A percentile compares a stretch with the other conserved stretches of the same genome.
These are phyloP conservation scores for Actinia equina DNA, from an alignment of 64 coral and sea anemone genomes.

Conservation along the genomic window DNA sequence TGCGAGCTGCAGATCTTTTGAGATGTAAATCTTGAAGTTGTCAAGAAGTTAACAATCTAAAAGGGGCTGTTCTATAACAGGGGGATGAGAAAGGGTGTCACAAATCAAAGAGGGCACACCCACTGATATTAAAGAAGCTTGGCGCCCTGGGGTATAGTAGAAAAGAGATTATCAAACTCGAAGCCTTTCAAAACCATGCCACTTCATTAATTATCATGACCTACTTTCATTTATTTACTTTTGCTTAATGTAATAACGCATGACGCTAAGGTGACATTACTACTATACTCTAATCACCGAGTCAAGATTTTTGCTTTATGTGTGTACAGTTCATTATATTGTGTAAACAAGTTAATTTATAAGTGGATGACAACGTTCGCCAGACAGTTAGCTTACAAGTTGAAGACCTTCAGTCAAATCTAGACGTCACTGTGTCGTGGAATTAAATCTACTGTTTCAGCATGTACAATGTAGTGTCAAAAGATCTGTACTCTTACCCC, in stretches of 20 bases:
- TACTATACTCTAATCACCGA: background rate
- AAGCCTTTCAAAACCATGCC: background rate
- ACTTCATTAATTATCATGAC: constrained; percentile 4
- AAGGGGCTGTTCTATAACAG: background rate
- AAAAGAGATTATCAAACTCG: background rate
- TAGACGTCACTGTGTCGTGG: background rate
- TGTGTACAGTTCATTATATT: background rate
- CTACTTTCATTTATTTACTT: background rate
- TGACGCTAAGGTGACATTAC: background rate
- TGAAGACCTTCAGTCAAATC: background rate
- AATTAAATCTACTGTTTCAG: background rate
- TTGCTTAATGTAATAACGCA: background rate
- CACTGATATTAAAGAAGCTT: background rate
- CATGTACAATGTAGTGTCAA: background rate
- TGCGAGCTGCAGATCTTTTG: background rate
- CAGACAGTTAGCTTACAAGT: background rate
- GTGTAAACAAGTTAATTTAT: background rate
- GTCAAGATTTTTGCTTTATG: background rate
- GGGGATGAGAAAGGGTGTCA: constrained; percentile 11
- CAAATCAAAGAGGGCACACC: background rate
- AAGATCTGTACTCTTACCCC: background rate
- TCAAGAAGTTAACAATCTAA: constrained; percentile 34
- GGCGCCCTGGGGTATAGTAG: background rate
- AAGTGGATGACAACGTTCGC: background rate
- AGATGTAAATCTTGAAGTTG: constrained; percentile 26